Evolutionary conservation across 1,140 invertebrate species (phyloP).

Genomic region (Samia ricini): DNA sequence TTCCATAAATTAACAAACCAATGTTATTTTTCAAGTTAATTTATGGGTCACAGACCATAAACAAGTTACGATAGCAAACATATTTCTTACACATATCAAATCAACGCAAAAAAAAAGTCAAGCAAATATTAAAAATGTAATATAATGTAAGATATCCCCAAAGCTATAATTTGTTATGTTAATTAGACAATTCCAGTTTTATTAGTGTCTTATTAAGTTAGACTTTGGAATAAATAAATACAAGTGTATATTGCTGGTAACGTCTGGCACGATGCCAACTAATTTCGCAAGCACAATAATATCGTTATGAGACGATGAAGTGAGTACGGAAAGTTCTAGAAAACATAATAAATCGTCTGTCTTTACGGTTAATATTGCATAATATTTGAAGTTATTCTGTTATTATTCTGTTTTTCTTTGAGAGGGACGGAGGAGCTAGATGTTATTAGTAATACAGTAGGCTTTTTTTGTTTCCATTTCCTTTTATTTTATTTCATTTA

Average conservation of each 20-base stretch:
- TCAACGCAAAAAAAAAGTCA: no score
- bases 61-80: no score
- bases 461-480: no score
- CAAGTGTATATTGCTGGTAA: not conserved
- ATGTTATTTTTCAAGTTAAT: no score
- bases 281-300: not conserved
- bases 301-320: not conserved
- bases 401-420: not conserved
- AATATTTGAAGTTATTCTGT: not conserved
- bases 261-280: not conserved
- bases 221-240: not conserved
- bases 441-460: not conserved
- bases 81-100: no score
- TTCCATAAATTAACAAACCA: no score
- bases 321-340: not conserved
- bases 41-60: no score
- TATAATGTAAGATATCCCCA: no score
- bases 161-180: not conserved
- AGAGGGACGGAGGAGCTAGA: no score
- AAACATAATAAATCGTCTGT: not conserved
- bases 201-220: constrained; percentile 10
- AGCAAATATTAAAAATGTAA: no score
- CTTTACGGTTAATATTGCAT: not conserved
- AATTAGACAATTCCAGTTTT: constrained; percentile 14
- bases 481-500: no score